Evolutionary conservation across 2,113 vertebrate genomes (phyloP).

Genomic region (Xenopus borealis): DNA sequence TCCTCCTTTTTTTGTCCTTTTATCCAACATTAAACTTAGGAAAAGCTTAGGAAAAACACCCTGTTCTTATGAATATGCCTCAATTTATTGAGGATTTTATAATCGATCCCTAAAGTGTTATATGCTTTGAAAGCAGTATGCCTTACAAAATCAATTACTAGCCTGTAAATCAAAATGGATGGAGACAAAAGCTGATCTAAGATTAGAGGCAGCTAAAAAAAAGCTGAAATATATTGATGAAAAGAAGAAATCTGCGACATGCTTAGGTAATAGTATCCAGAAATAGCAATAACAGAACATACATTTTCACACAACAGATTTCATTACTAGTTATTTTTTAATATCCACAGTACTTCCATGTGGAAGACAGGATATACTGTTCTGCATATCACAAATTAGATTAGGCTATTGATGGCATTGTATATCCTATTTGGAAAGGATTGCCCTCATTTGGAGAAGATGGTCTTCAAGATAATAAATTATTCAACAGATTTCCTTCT

Average conservation of each 20-base stretch:
- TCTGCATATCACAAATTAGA: background rate
- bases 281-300: background rate
- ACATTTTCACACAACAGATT: background rate
- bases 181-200: constrained; percentile 33
- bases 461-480: too few relatives aligned
- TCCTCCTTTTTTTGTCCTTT: too few relatives aligned
- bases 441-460: too few relatives aligned
- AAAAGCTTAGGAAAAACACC: background rate
- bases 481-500: too few relatives aligned
- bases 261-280: background rate
- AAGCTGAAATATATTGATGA: constrained; percentile 31
- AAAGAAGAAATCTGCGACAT: constrained; percentile 4
- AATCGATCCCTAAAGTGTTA: constrained; percentile 25
- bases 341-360: background rate
- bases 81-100: constrained; percentile 15
- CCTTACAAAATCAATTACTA: constrained; percentile 41
- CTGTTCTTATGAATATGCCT: background rate
- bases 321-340: background rate
- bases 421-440: too few relatives aligned
- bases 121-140: constrained; percentile 32
- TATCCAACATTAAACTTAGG: too few relatives aligned
- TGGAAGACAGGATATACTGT: background rate
- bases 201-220: constrained; percentile 28
- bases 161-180: constrained; percentile 41
- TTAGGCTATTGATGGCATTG: too few relatives aligned